A percentile compares a stretch with the other conserved stretches of the same genome.
Conservation (phyloP, 53 echinoderm and acorn worm species). For the Echinometra lucunter region DNA sequence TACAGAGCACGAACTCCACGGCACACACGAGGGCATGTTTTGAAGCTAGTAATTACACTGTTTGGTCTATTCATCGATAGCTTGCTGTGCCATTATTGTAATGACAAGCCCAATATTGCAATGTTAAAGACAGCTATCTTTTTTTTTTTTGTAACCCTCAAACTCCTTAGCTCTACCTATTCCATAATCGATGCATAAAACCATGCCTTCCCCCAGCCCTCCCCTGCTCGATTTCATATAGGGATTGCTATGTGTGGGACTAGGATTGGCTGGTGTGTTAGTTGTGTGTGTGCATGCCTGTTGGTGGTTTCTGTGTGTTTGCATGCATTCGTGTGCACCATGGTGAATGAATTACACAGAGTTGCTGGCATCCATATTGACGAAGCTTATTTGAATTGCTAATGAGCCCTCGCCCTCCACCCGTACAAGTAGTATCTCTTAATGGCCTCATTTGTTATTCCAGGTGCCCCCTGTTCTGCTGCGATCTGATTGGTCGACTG, state of each 20-base stretch:
- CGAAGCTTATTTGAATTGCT: slow-evolving; percentile 70
- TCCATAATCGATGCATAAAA: slow-evolving; percentile 55
- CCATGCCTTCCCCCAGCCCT: not conserved
- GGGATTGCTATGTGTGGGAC: slow-evolving; percentile 43
- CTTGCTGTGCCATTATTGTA: slow-evolving; percentile 46
- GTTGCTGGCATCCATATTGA: slow-evolving; percentile 44
- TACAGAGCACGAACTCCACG: not conserved
- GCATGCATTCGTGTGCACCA: not conserved
- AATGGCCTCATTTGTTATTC: slow-evolving; percentile 73
- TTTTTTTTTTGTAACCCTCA: not conserved
- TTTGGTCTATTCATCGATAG: slow-evolving; percentile 50
- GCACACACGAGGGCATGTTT: slow-evolving; percentile 20
- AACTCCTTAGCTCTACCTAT: slow-evolving; percentile 1
- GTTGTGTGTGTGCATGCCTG: slow-evolving; percentile 21
- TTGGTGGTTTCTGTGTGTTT: slow-evolving; percentile 23
- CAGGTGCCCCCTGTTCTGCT: slow-evolving; percentile 59
- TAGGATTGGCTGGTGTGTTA: not conserved
- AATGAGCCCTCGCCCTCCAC: slow-evolving; percentile 65
- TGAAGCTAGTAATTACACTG: slow-evolving; percentile 35
- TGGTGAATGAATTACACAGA: slow-evolving; percentile 45
- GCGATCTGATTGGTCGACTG: slow-evolving; percentile 61
- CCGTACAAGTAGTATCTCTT: slow-evolving; percentile 60
- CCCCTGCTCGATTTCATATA: not conserved
- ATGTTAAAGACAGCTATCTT: not conserved
- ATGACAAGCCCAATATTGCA: slow-evolving; percentile 64